These are phyloP conservation scores for Megalopta genalis DNA, from an alignment of 1,140 invertebrate species.

Conservation along the genomic window DNA sequence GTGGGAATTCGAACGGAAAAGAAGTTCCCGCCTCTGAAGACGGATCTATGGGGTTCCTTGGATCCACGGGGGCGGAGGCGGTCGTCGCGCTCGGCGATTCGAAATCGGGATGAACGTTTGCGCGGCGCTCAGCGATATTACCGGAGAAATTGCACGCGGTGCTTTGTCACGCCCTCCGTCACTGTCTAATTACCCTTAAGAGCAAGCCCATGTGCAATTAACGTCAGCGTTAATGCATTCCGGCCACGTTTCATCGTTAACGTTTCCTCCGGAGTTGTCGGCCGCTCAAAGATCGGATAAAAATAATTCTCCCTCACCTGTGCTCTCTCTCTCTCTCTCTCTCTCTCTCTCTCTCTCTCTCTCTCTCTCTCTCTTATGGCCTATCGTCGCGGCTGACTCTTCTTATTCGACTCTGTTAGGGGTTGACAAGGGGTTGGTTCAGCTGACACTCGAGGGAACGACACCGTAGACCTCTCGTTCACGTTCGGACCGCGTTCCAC, in stretches of 20 bases:
- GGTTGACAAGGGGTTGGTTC: neutral
- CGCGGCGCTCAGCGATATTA: neutral
- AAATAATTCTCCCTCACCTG: slow-evolving; percentile 1
- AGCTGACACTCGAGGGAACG: neutral
- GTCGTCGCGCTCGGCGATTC: neutral
- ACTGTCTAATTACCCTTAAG: slow-evolving; percentile 10
- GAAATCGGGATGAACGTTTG: too few species aligned
- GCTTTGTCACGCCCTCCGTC: slow-evolving; percentile 35
- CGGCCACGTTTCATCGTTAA: neutral
- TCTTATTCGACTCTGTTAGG: neutral
- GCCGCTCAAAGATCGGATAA: neutral
- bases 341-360: neutral
- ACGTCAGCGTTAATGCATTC: neutral
- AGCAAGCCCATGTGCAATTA: neutral
- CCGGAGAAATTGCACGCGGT: neutral
- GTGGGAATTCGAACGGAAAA: slow-evolving; percentile 27
- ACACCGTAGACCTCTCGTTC: neutral
- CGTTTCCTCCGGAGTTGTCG: neutral
- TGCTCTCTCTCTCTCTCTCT: neutral
- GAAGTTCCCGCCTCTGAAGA: neutral
- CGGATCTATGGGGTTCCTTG: too few species aligned
- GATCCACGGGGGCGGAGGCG: neutral
- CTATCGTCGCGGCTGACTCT: too few species aligned
- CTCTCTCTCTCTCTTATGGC: neutral
- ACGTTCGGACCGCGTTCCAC: slow-evolving; percentile 1